Percentiles rank a stretch among this genome's conserved stretches.
These are phyloP conservation scores for Beaufortia kweichowensis DNA, from an alignment of 2,113 vertebrate species.

Conservation along the genomic window DNA sequence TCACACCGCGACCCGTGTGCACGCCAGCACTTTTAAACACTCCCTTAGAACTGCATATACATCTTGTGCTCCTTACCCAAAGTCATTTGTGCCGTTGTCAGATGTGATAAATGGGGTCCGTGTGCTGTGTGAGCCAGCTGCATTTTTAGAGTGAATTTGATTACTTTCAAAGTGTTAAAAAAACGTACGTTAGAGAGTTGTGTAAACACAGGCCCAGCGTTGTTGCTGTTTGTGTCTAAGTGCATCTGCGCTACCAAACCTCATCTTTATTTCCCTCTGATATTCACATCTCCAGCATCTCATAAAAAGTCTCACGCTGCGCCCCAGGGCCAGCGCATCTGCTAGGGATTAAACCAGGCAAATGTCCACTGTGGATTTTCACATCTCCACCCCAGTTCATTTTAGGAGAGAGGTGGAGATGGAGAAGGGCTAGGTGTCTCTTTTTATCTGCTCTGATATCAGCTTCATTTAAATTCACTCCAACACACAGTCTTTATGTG, in stretches of 20 bases:
- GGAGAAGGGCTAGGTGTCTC: neutral
- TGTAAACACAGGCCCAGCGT: constrained; percentile 58
- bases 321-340: constrained; percentile 46
- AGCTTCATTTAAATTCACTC: constrained; percentile 46
- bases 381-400: neutral
- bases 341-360: constrained; percentile 44
- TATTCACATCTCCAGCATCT: constrained; percentile 35
- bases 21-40: constrained; percentile 37
- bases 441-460: constrained; percentile 40
- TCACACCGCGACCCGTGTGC: constrained; percentile 18
- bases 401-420: neutral
- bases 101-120: constrained; percentile 71
- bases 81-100: constrained; percentile 70
- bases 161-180: constrained; percentile 29
- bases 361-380: neutral
- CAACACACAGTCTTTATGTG: constrained; percentile 36
- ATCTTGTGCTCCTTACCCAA: constrained; percentile 67
- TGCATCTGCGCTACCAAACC: constrained; percentile 26
- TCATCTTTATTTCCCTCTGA: constrained; percentile 58
- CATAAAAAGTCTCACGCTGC: constrained; percentile 15
- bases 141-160: constrained; percentile 67
- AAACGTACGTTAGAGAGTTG: constrained; percentile 57
- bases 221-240: constrained; percentile 52
- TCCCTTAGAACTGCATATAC: constrained; percentile 58
- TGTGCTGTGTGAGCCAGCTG: constrained; percentile 55